Evolutionary conservation across 2,797 vertebrate species (phyloP), one percentile per base, ranked within the genome.

Genomic region (Zalophus californianus): DNA sequence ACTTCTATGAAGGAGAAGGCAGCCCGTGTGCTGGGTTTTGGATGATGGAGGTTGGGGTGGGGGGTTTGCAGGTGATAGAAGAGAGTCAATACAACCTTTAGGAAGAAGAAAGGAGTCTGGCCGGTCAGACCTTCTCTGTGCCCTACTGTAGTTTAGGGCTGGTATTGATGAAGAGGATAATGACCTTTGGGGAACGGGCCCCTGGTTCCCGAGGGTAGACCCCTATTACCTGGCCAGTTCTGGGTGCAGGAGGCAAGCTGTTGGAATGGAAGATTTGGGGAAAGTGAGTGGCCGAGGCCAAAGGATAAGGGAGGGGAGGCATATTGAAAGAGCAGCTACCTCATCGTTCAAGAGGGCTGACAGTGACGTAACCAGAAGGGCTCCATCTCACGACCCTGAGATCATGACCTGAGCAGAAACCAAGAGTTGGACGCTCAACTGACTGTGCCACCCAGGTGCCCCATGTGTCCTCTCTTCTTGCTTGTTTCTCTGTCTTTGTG

Each of bases 301-400:
- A 4, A 13, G 52, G n/a, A 5, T 5, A 3, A 10, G 2, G n/a
- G 6, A 29, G 56, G 8, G 3, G 25, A 38, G 41, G 21, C 2
- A 29, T 1, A 10, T 0, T 1, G 35, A 5, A 18, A 32, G 0
- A 25, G 4, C 32, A 32, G 23, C 13, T 1, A 1, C 3, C 5
- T 32, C 0, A 2, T 1, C 29, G 80, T 66, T 16, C 60, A 11
- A 11, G 13, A 62, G 21, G 41, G n/a, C 18, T 62, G 14, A 7
- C 9, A 3, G 52, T 60, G 38, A 60, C 50, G 11, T 20, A 27
- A 35, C 64, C 6, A 7, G 15, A 23, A 1, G 64, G 15, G 29
- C 64, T 66, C 2, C 4, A 32, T 64, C 62, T 32, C 62, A 64
- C 0, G 1, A 29, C 62, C 29, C 29, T 7, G 29, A 64, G 64